Percentiles rank a stretch among this genome's conserved stretches.
phyloP scores from a whole-genome alignment of 2,888 invertebrate species.

The Oscheius sp. region DNA sequence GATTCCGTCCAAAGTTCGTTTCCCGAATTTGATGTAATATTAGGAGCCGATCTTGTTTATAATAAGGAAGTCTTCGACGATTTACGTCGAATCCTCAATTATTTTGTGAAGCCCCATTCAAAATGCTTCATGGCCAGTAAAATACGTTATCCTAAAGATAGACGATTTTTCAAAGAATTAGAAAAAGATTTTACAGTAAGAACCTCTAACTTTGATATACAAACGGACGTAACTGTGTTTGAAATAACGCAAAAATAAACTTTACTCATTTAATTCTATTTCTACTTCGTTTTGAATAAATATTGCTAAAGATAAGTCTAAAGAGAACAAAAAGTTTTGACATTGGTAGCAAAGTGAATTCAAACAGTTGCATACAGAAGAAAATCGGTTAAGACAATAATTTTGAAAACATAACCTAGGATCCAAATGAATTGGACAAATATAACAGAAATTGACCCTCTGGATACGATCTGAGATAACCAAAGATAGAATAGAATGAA shows the following conservation, averaged over 20 bases:
- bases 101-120: neutral
- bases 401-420: conserved; percentile 2
- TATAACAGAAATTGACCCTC: conserved; percentile 6
- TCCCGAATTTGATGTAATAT: conserved; percentile 64
- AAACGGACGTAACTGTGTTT: conserved; percentile 14
- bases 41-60: conserved; percentile 72
- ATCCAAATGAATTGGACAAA: conserved; percentile 29
- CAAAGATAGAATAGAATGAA: conserved; percentile 15
- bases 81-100: conserved; percentile 59
- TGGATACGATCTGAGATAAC: conserved; percentile 11
- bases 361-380: conserved; percentile 1
- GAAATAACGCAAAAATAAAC: neutral
- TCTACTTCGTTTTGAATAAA: neutral
- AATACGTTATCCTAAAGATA: conserved; percentile 28
- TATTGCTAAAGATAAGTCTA: conserved; percentile 19
- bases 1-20: neutral
- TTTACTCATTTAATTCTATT: neutral
- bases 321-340: neutral
- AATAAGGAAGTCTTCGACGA: conserved; percentile 70
- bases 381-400: neutral
- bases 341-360: neutral
- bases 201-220: neutral
- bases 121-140: conserved; percentile 17
- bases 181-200: conserved; percentile 8
- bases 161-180: conserved; percentile 6